Conservation (phyloP, 2,113 vertebrate species). For the Leptodactylus fuscus region DNA sequence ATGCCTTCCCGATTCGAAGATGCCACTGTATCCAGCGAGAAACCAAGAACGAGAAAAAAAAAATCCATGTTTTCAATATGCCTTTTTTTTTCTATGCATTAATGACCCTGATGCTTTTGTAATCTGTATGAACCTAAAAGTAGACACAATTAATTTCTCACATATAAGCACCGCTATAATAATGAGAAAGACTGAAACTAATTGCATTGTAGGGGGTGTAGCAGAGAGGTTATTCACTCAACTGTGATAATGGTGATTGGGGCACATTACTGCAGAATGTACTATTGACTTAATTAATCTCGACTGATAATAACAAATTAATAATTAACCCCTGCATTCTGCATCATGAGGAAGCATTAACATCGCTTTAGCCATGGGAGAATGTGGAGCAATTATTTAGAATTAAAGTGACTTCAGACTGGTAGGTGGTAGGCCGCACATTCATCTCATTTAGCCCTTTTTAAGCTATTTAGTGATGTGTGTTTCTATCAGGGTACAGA, state of each 20-base stretch:
- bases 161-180: constrained; percentile 23
- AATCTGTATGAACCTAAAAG: constrained; percentile 7
- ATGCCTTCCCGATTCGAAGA: constrained; percentile 14
- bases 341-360: constrained; percentile 23
- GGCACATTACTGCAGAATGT: constrained; percentile 31
- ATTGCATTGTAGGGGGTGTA: constrained; percentile 44
- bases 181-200: constrained; percentile 34
- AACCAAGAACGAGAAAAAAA: not conserved
- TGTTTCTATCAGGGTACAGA: not conserved
- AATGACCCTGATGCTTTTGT: constrained; percentile 17
- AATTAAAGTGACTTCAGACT: constrained; percentile 4
- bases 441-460: not conserved
- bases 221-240: constrained; percentile 31
- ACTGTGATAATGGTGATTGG: constrained; percentile 42
- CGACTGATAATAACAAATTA: constrained; percentile 50
- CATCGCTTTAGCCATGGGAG: constrained; percentile 2
- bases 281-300: constrained; percentile 47
- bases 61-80: not conserved
- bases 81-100: constrained; percentile 10
- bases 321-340: constrained; percentile 45
- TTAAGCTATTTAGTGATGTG: not conserved
- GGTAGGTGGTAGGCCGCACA: not conserved
- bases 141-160: constrained; percentile 35
- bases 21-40: not conserved
- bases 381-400: constrained; percentile 25